Percentiles rank a stretch among this genome's conserved stretches.
Conservation (phyloP, 2,797 vertebrate genomes). For the Enteromius radiatus region DNA sequence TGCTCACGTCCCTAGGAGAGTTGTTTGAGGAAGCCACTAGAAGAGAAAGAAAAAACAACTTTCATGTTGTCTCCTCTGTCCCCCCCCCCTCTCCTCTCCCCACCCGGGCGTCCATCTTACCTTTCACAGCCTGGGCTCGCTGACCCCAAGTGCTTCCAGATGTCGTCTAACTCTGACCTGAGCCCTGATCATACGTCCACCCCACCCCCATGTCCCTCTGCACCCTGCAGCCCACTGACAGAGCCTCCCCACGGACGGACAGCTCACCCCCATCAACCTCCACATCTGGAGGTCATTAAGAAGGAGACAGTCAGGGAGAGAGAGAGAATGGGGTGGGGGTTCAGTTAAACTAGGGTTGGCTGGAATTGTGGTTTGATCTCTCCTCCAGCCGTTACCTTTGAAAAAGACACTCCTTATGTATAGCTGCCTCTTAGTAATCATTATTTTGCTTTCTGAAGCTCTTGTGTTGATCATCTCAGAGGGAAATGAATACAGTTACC, state of each 20-base stretch:
- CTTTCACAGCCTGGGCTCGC: slow-evolving; percentile 76
- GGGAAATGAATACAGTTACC: neutral
- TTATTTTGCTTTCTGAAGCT: neutral
- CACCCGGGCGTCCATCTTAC: slow-evolving; percentile 66
- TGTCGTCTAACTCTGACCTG: slow-evolving; percentile 73
- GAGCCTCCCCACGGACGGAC: slow-evolving; percentile 74
- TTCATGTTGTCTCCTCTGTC: slow-evolving; percentile 53
- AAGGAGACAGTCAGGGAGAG: slow-evolving; percentile 77
- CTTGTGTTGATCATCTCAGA: neutral
- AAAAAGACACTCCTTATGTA: neutral
- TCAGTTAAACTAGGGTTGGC: slow-evolving; percentile 11
- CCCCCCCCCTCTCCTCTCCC: neutral
- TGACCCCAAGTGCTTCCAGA: slow-evolving; percentile 85
- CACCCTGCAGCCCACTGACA: slow-evolving; percentile 71
- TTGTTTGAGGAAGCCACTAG: slow-evolving; percentile 10
- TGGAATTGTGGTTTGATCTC: slow-evolving; percentile 44
- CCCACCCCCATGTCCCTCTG: slow-evolving; percentile 37
- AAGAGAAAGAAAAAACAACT: slow-evolving; percentile 40
- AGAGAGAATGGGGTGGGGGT: slow-evolving; percentile 35
- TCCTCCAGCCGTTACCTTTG: slow-evolving; percentile 27
- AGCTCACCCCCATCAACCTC: slow-evolving; percentile 66
- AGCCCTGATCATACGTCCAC: slow-evolving; percentile 42
- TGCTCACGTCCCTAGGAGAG: slow-evolving; percentile 11
- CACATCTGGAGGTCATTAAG: slow-evolving; percentile 84
- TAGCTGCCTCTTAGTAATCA: neutral